phyloP scores from a whole-genome alignment of 92 coral and sea anemone genomes.

The Porites cylindrica region DNA sequence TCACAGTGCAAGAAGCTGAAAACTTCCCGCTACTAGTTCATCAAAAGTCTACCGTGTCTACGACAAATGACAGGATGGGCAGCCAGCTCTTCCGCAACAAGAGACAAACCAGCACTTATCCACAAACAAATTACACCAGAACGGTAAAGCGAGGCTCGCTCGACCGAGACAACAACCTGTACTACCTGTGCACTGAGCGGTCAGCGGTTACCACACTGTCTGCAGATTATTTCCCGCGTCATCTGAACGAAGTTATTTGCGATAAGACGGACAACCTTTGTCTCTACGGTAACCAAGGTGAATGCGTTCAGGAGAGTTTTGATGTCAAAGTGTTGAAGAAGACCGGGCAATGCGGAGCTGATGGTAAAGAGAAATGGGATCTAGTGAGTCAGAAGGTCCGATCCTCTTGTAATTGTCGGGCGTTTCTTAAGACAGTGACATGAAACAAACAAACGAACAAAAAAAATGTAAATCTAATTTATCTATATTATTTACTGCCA shows the following conservation, averaged over 20 bases:
- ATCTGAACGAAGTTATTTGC: conserved; percentile 41
- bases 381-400: conserved; percentile 12
- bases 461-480: too few relatives aligned
- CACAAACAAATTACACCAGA: conserved; percentile 3
- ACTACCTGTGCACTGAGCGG: conserved; percentile 62
- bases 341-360: conserved; percentile 25
- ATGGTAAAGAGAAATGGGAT: conserved; percentile 28
- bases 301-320: conserved; percentile 7
- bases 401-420: conserved; percentile 8
- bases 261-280: conserved; percentile 3
- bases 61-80: background rate
- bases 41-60: background rate
- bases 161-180: conserved; percentile 9
- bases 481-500: too few relatives aligned
- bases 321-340: conserved; percentile 11
- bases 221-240: conserved; percentile 49
- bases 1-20: background rate
- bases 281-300: conserved; percentile 7
- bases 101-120: background rate
- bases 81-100: background rate
- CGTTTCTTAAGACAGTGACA: background rate
- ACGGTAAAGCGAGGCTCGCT: conserved; percentile 1
- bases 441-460: too few relatives aligned
- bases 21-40: conserved; percentile 12
- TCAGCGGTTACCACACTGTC: conserved; percentile 51